A percentile compares a stretch with the other conserved stretches of the same genome.
Evolutionary conservation across 2,888 invertebrate species (phyloP).

Genomic region (Ceriagrion tenellum): DNA sequence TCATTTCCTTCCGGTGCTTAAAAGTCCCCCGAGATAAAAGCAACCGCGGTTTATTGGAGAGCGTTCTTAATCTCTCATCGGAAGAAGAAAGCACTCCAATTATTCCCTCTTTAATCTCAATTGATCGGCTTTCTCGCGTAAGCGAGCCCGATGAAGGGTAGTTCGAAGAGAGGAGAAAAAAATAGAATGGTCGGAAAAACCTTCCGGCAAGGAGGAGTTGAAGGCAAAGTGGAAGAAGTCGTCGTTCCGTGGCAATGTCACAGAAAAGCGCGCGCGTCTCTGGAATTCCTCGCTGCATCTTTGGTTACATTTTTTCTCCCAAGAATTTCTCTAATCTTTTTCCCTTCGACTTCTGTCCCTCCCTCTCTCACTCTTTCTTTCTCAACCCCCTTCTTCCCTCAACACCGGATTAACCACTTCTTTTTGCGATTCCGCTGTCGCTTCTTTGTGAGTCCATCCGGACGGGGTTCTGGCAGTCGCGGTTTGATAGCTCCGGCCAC

Average conservation of each 20-base stretch:
- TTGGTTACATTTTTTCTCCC: not conserved
- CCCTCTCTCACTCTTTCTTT: not conserved
- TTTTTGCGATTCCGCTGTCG: not conserved
- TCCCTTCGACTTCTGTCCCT: not conserved
- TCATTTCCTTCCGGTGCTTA: constrained; percentile 30
- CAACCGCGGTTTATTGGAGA: constrained; percentile 17
- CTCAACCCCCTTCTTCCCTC: not conserved
- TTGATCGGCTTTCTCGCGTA: constrained; percentile 5
- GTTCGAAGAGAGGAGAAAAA: not conserved
- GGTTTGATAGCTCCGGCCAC: constrained; percentile 31
- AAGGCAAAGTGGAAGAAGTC: not conserved
- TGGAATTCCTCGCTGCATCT: not conserved
- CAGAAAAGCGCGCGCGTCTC: not conserved
- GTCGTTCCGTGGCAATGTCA: not conserved
- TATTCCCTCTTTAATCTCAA: constrained; percentile 15
- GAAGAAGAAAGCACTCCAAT: not conserved
- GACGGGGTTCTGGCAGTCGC: not conserved
- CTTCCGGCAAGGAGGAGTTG: not conserved
- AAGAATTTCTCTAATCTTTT: not conserved
- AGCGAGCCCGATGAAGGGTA: not conserved
- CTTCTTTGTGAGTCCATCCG: not conserved
- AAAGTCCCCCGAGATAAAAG: not conserved
- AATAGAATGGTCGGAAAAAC: not conserved
- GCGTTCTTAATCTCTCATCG: not conserved
- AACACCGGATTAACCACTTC: not conserved